Conservation (phyloP, 2,888 invertebrate genomes). For the Papilio protenor region DNA sequence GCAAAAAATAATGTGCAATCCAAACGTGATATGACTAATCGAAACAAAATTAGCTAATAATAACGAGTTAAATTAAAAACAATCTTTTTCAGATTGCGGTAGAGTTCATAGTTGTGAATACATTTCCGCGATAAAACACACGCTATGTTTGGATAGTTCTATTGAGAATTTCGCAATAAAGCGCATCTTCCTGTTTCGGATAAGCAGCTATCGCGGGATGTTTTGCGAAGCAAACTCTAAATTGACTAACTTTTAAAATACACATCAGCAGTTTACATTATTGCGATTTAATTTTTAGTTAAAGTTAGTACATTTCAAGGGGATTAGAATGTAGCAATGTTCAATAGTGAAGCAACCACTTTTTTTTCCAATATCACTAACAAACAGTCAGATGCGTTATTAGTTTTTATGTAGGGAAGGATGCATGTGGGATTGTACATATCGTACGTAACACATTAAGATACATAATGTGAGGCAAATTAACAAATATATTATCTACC, state of each 20-base stretch:
- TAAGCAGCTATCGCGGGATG: conserved; percentile 29
- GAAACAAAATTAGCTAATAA: conserved; percentile 58
- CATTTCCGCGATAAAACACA: conserved; percentile 32
- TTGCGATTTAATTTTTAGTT: conserved; percentile 16
- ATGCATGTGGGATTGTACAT: no score
- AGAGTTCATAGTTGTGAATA: conserved; percentile 30
- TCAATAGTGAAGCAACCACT: background rate
- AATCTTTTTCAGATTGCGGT: background rate
- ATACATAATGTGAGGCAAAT: no score
- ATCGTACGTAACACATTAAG: no score
- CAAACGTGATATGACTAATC: conserved; percentile 58
- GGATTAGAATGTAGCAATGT: background rate
- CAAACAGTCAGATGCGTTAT: no score
- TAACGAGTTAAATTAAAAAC: conserved; percentile 27
- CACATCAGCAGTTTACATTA: conserved; percentile 24
- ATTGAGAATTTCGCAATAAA: conserved; percentile 42
- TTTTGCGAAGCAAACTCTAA: conserved; percentile 35
- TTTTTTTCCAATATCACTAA: background rate
- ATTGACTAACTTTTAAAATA: conserved; percentile 39
- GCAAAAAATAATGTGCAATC: conserved; percentile 38
- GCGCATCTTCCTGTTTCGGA: conserved; percentile 41
- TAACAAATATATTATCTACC: no score
- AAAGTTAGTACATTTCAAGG: background rate
- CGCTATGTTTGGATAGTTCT: conserved; percentile 40
- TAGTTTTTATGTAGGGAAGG: no score